phyloP scores from a whole-genome alignment of 2,797 vertebrate species.

The Oreortyx pictus region DNA sequence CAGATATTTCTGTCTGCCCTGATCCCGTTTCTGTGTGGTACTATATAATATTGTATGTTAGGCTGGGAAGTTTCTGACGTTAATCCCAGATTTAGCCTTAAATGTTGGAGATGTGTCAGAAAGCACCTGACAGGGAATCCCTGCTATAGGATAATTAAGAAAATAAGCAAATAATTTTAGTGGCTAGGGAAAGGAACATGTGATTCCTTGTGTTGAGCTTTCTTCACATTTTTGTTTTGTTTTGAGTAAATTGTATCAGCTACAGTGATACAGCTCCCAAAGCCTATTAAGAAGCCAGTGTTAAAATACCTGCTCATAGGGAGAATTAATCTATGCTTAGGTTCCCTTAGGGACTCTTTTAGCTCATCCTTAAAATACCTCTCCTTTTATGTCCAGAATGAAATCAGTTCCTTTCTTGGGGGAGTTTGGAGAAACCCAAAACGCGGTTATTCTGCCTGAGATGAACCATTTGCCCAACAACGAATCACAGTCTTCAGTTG shows the following conservation, averaged over 20 bases:
- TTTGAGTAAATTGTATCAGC: neutral
- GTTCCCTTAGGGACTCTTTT: neutral
- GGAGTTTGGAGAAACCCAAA: slow-evolving; percentile 72
- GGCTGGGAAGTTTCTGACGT: neutral
- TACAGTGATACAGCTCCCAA: neutral
- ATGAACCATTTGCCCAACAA: slow-evolving; percentile 51
- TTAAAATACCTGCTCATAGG: neutral
- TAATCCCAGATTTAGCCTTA: neutral
- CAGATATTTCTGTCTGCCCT: neutral
- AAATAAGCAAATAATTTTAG: neutral
- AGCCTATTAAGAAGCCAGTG: neutral
- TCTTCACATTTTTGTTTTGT: neutral
- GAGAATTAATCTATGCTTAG: neutral
- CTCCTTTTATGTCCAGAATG: slow-evolving; percentile 73
- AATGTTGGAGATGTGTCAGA: too few relatives aligned
- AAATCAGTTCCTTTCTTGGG: slow-evolving; percentile 78
- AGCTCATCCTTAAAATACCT: slow-evolving; percentile 22
- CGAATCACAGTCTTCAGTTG: slow-evolving; percentile 72
- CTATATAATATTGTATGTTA: neutral
- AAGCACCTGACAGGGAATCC: neutral
- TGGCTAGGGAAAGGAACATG: neutral
- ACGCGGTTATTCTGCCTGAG: slow-evolving; percentile 60
- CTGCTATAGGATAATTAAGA: neutral
- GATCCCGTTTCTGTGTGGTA: neutral
- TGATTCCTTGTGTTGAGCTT: neutral